Base-by-base conservation (phyloP, 2,888 invertebrate genomes). In the Andrena minutula region DNA sequence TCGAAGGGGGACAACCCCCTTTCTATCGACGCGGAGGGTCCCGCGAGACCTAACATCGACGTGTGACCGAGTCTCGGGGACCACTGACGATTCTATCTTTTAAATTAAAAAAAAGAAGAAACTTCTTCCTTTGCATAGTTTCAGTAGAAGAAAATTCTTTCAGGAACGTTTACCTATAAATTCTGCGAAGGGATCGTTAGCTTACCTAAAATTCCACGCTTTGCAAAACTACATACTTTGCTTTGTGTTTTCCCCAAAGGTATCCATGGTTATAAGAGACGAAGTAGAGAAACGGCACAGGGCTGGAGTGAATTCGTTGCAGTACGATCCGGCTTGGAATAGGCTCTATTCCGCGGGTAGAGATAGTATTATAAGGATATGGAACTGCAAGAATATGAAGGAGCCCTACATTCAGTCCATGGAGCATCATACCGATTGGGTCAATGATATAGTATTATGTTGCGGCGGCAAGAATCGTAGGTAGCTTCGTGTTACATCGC, bases 391-490 rank as follows among this genome's bases (percentile, higher is more conserved):
- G 88, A 95, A 94, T 85, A 93, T 94, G 83, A 95, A 96, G 93
- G 97, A 97, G 86, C 96, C 96, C 71, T 99, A 98, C 93, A 95
- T 98, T 82, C 98, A 98, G 92, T 98, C 99, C 41, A 98, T 99
- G 99, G 99, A 99, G 94, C 99, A 99, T 94, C 99, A 99, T 94
- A 99, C 99, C 2, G 99, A 99, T 94, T 99, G 99, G 99, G 99
- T 99, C 66, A 99, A 99, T 94, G 99, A 99, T 94, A 98, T 99
- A 93, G 98, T 99, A 53, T 95, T 99, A 35, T 99, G 99, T 94
- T 99, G 99, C 94, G 98, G 98, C 86, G 99, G 99, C 51, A 97
- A 98, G 94, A 99, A 99, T 94, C 96, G 98, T 98, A 94, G 94
- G 95, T 86, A 65, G 6, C 53, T 7, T 30, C 28, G 3, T 32